Percentiles rank a stretch among this genome's conserved stretches.
These are phyloP conservation scores for Caranx melampygus DNA, from an alignment of 2,113 vertebrate species.

Conservation along the genomic window DNA sequence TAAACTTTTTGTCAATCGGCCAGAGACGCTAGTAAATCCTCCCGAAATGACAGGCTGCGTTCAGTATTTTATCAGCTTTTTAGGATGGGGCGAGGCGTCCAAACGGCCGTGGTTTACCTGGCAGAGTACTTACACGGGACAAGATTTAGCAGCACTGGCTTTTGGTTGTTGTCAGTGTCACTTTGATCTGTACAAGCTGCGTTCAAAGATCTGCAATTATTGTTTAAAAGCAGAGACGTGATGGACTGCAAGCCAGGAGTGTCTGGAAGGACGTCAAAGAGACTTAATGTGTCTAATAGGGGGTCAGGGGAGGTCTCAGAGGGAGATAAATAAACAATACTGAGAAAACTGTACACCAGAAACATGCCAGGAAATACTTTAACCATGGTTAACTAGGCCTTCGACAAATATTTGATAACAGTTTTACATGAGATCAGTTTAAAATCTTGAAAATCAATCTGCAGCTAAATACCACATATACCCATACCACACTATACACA, in stretches of 20 bases:
- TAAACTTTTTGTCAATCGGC: constrained; percentile 8
- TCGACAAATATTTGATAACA: too few species aligned
- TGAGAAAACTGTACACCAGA: background rate
- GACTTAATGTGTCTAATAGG: background rate
- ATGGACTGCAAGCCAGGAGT: background rate
- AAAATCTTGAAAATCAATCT: background rate
- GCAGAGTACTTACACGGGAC: background rate
- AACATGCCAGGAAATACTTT: background rate
- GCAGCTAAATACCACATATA: background rate
- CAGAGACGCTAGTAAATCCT: constrained; percentile 29
- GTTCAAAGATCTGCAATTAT: background rate
- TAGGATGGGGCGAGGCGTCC: background rate
- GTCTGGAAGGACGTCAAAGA: background rate
- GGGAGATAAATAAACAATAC: background rate
- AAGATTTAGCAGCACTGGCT: constrained; percentile 19
- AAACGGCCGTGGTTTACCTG: constrained; percentile 11
- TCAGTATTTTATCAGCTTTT: constrained; percentile 34
- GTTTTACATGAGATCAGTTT: background rate
- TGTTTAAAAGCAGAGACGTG: background rate
- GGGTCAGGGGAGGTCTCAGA: background rate
- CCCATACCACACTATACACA: too few species aligned
- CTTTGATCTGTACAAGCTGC: background rate
- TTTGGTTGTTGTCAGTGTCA: constrained; percentile 2
- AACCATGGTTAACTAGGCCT: too few species aligned
- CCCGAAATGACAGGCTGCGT: constrained; percentile 4